Evolutionary conservation across 2,797 vertebrate species (phyloP).

Genomic region (Spinibarbus caldwelli): DNA sequence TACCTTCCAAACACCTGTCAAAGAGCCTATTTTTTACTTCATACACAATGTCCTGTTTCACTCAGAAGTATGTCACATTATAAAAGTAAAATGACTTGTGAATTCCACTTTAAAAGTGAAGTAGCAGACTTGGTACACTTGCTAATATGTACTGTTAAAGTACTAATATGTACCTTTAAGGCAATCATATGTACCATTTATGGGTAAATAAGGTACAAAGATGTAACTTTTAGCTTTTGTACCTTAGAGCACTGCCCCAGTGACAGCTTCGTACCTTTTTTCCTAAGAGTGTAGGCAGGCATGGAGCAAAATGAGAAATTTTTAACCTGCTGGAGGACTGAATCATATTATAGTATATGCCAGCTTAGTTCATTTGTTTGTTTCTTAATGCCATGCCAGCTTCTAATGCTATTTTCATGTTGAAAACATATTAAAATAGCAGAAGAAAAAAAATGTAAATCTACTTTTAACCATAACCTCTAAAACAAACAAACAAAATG

Average conservation of each 20-base stretch:
- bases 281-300: background rate
- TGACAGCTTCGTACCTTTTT: background rate
- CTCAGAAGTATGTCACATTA: background rate
- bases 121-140: background rate
- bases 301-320: background rate
- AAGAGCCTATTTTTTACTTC: background rate
- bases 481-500: background rate
- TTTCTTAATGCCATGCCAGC: background rate
- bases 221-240: background rate
- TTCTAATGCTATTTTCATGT: background rate
- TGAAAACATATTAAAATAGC: background rate
- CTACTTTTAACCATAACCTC: background rate
- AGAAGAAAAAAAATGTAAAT: background rate
- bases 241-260: background rate
- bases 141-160: background rate
- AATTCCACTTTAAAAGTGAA: background rate
- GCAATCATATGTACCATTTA: background rate
- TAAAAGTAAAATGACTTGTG: background rate
- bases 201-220: background rate
- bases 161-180: too few relatives aligned
- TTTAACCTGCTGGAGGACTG: conserved; percentile 5
- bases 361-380: background rate
- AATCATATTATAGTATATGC: background rate
- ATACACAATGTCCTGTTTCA: background rate
- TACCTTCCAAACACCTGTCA: background rate